Conservation (phyloP, 2,113 vertebrate genomes). For the Scalopus aquaticus region DNA sequence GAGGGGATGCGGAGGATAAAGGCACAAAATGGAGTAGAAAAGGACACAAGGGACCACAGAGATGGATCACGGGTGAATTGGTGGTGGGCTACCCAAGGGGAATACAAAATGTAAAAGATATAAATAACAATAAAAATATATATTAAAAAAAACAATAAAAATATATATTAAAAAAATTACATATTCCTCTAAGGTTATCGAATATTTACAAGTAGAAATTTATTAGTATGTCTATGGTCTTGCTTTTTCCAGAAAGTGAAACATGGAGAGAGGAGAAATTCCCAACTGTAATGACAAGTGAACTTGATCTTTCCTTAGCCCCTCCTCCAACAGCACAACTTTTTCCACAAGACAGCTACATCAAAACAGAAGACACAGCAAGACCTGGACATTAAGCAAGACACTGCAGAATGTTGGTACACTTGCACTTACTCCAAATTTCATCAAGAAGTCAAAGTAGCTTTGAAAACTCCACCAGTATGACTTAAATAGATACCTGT, state of each 20-base stretch:
- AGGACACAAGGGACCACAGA: too few relatives aligned
- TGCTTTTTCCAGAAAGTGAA: conserved; percentile 22
- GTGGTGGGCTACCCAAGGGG: too few relatives aligned
- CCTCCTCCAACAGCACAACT: background rate
- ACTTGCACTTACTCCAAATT: background rate
- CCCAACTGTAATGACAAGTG: background rate
- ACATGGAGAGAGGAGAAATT: background rate
- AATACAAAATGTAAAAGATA: too few relatives aligned
- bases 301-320: background rate
- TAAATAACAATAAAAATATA: too few relatives aligned
- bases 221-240: background rate
- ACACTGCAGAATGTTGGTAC: background rate
- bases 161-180: too few relatives aligned
- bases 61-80: too few relatives aligned
- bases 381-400: background rate
- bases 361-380: background rate
- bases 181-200: background rate
- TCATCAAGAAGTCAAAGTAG: background rate
- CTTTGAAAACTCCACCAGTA: background rate
- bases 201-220: background rate
- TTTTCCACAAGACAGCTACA: background rate
- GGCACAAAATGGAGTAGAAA: too few relatives aligned
- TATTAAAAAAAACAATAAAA: too few relatives aligned
- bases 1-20: too few relatives aligned
- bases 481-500: background rate